These are phyloP conservation scores for Metellina segmentata DNA, from an alignment of 2,888 invertebrate species.

Conservation along the genomic window DNA sequence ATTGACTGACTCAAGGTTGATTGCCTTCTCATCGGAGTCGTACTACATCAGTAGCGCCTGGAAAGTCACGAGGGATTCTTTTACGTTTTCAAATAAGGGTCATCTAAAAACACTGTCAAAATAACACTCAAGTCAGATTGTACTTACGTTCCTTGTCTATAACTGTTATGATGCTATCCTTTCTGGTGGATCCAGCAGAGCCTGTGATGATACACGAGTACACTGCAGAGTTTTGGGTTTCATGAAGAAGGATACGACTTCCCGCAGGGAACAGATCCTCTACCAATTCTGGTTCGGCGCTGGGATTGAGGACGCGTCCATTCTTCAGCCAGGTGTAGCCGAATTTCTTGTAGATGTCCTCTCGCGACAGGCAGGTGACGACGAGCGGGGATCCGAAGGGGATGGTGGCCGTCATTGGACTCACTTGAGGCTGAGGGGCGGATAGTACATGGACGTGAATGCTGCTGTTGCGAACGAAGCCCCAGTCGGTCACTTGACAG, in stretches of 20 bases:
- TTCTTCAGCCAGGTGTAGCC: constrained; percentile 93
- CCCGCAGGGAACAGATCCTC: constrained; percentile 92
- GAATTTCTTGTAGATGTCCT: constrained; percentile 80
- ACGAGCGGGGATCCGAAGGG: constrained; percentile 62
- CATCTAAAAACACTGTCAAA: too few species aligned
- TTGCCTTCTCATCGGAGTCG: too few species aligned
- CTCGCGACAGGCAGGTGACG: constrained; percentile 76
- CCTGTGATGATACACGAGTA: constrained; percentile 78
- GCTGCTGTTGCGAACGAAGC: constrained; percentile 86
- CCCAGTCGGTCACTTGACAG: constrained; percentile 88
- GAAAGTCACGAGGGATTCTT: too few species aligned
- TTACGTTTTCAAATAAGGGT: not conserved
- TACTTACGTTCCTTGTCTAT: constrained; percentile 74
- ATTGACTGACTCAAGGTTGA: too few species aligned
- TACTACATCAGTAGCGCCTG: too few species aligned
- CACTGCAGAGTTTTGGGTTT: constrained; percentile 79
- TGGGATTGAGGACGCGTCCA: constrained; percentile 84
- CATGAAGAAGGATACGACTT: constrained; percentile 89
- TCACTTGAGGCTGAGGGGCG: constrained; percentile 82
- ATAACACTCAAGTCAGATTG: not conserved
- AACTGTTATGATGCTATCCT: constrained; percentile 77
- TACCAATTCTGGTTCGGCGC: constrained; percentile 86
- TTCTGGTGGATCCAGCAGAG: constrained; percentile 69
- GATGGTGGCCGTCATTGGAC: constrained; percentile 74
- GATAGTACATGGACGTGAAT: constrained; percentile 84